Percentiles rank a stretch among this genome's conserved stretches.
Conservation (phyloP, 1,140 invertebrate genomes). For the Cecropterus lyciades region DNA sequence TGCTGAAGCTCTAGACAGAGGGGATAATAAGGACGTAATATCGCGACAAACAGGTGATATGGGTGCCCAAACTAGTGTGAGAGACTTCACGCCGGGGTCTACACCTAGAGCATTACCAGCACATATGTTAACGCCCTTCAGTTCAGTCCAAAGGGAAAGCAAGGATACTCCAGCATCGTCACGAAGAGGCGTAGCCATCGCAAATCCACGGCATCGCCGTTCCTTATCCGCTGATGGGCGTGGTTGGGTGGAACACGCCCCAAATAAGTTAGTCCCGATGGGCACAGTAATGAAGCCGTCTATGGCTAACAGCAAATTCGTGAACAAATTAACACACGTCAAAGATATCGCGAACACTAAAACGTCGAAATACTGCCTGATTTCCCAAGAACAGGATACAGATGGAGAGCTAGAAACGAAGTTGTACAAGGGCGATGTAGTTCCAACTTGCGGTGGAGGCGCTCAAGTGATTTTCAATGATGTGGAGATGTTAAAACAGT, state of each 20-base stretch:
- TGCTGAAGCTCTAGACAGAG: slow-evolving; percentile 62
- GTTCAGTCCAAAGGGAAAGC: slow-evolving; percentile 50
- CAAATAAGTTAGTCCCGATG: slow-evolving; percentile 88
- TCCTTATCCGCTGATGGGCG: slow-evolving; percentile 91
- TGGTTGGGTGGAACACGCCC: slow-evolving; percentile 96
- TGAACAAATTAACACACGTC: slow-evolving; percentile 90
- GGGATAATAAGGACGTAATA: slow-evolving; percentile 50
- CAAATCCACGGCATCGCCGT: slow-evolving; percentile 90
- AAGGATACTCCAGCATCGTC: slow-evolving; percentile 64
- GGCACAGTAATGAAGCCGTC: slow-evolving; percentile 96
- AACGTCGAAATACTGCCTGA: slow-evolving; percentile 95
- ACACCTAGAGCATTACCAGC: slow-evolving; percentile 74
- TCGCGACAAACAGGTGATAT: slow-evolving; percentile 57
- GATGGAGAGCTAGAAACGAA: slow-evolving; percentile 97
- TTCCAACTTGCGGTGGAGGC: slow-evolving; percentile 96
- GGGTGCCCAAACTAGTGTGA: slow-evolving; percentile 63
- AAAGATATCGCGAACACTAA: slow-evolving; percentile 90
- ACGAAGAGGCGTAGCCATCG: slow-evolving; percentile 85
- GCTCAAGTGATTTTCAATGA: slow-evolving; percentile 98
- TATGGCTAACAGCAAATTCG: slow-evolving; percentile 92
- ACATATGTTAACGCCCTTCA: slow-evolving; percentile 75
- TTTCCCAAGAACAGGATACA: slow-evolving; percentile 95
- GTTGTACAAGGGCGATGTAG: slow-evolving; percentile 96
- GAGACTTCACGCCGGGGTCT: slow-evolving; percentile 71
- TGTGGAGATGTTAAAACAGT: slow-evolving; percentile 95